phyloP scores from a whole-genome alignment of 1,140 invertebrate species.

The Pteromalus puparum region DNA sequence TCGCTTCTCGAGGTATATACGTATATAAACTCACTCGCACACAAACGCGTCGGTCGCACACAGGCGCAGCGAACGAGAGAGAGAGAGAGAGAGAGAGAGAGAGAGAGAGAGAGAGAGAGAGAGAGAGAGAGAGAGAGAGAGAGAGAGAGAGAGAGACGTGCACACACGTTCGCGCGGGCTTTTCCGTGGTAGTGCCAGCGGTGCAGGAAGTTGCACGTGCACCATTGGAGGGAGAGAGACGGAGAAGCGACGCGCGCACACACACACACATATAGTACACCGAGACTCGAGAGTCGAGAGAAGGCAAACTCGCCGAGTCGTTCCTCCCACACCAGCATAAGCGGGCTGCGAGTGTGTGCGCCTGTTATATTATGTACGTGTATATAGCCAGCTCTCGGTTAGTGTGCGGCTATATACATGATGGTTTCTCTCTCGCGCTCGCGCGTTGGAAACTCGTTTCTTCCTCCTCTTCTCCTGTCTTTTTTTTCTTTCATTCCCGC shows the following conservation, averaged over 20 bases:
- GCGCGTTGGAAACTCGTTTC: conserved; percentile 43
- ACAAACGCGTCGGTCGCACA: neutral
- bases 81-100: neutral
- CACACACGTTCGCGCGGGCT: conserved; percentile 2
- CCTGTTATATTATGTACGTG: conserved; percentile 35
- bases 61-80: neutral
- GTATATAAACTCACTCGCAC: too few species aligned
- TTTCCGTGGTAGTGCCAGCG: neutral
- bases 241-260: conserved; percentile 33
- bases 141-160: neutral
- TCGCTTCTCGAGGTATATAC: conserved; percentile 25
- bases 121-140: neutral
- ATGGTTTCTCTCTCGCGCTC: conserved; percentile 41
- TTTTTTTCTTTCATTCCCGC: conserved; percentile 48
- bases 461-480: conserved; percentile 33
- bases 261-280: neutral
- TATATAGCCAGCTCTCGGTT: neutral
- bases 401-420: neutral
- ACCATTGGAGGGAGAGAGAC: conserved; percentile 7
- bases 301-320: conserved; percentile 38
- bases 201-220: conserved; percentile 50
- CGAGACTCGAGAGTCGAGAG: too few species aligned
- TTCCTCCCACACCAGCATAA: conserved; percentile 53
- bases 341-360: conserved; percentile 42
- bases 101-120: neutral